Evolutionary conservation across 37 sponge, comb jelly and placozoan genomes (phyloP).

Genomic region (Oopsacas minuta): DNA sequence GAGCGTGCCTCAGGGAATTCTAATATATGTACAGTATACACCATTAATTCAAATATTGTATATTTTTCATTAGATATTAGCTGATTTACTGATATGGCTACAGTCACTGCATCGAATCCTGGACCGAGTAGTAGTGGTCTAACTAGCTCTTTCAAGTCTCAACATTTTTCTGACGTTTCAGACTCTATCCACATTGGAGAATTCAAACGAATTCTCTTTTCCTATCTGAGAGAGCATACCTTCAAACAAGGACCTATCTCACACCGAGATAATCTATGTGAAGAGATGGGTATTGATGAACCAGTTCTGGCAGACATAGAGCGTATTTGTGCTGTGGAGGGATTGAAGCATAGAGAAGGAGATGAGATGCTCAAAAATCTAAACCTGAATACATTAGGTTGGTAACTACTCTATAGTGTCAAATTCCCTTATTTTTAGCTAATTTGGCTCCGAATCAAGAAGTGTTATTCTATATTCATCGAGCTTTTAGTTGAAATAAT

Average conservation of each 20-base stretch:
- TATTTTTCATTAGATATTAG: no score
- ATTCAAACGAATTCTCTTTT: background rate
- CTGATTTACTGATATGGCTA: background rate
- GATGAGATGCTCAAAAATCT: background rate
- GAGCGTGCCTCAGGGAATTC: no score
- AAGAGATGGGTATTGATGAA: background rate
- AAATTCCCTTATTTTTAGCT: no score
- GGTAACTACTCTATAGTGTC: background rate
- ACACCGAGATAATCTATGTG: background rate
- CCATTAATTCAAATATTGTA: no score
- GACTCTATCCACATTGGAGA: conserved; percentile 17
- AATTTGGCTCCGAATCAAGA: no score
- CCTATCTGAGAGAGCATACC: background rate
- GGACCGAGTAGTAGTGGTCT: background rate
- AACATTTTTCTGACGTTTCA: background rate
- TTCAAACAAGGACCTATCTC: conserved; percentile 2
- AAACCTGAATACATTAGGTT: background rate
- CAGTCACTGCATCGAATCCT: background rate
- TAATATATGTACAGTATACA: no score
- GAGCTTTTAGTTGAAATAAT: no score
- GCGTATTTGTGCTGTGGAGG: conserved; percentile 2
- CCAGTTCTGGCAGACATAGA: conserved; percentile 13
- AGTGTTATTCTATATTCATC: no score
- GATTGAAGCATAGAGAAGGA: background rate
- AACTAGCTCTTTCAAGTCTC: background rate